Base-by-base conservation (phyloP, 2,797 vertebrate genomes). In the Phylloscopus collybita region DNA sequence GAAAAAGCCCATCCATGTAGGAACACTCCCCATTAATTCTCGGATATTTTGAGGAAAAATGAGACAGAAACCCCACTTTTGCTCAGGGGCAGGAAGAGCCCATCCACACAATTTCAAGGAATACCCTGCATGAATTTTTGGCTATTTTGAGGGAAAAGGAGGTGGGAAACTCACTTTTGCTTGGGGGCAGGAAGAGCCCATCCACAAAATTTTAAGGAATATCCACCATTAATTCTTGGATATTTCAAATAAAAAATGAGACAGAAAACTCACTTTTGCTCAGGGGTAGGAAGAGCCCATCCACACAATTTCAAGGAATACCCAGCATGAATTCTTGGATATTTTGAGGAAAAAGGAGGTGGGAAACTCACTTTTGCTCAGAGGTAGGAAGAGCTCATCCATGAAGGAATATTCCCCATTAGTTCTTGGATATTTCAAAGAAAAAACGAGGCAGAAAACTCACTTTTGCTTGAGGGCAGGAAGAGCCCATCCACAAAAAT, bases 381-480 rank as follows among this genome's bases (percentile, higher is more conserved):
- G 36, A 12, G 36, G 17, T 2, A 11, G 50, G 16, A 26, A 26
- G 49, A 50, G 26, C 49, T 25, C 23, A 25, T 50, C 25, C 49
- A 50, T 50, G 27, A 27, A 27, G 49, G 49, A 16, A 53, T 19
- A 53, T 34, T 34, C 32, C 23, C 7, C n/a, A 23, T 5, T 6
- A 57, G 34, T 25, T 26, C 16, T 26, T 26, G 34, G 16, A 1
- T 27, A 17, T 25, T 57, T 9, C 5, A 10, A 65, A 51, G 42
- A 5, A 30, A 51, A 86, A 30, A 2, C 7, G 47, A 53, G 11
- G 3, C 8, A 60, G 18, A 61, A 40, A 64, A 80, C 78, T 98
- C 86, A 99, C 99, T n/a, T n/a, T n/a, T n/a, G n/a, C n/a, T n/a
- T n/a, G n/a, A n/a, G 44, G 44, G 44, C 5, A 45, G 44, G 44